Evolutionary conservation across 2,113 vertebrate species (phyloP).

Genomic region (Falcunculus frontatus): DNA sequence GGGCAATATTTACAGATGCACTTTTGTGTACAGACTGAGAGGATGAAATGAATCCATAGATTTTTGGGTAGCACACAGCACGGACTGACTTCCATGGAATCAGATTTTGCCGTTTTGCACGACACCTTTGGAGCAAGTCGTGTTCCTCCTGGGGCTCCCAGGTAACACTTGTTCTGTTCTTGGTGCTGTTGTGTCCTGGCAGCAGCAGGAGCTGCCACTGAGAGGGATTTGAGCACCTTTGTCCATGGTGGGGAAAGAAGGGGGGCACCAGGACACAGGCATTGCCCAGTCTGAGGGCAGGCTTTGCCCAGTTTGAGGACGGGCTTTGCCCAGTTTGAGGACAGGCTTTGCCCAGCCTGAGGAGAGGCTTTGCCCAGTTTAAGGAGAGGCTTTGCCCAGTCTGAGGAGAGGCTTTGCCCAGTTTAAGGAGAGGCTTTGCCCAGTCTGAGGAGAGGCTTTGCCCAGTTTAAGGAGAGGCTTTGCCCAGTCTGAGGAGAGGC

Average conservation of each 20-base stretch:
- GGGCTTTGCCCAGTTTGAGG: neutral
- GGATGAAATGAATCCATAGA: neutral
- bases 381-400: rapidly evolving
- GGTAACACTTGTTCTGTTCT: neutral
- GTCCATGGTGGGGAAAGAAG: neutral
- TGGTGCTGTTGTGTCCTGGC: neutral
- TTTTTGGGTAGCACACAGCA: neutral
- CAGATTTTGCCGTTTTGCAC: neutral
- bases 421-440: too few relatives aligned
- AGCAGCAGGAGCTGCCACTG: neutral
- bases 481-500: rapidly evolving
- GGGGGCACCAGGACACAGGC: neutral
- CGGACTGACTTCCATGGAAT: neutral
- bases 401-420: too few relatives aligned
- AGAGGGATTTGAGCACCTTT: neutral
- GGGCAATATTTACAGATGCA: neutral
- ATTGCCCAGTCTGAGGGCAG: rapidly evolving
- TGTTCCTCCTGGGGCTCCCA: rapidly evolving
- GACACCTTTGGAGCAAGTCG: neutral
- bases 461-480: rapidly evolving
- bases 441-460: rapidly evolving
- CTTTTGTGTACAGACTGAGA: neutral
- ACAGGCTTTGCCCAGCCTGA: rapidly evolving
- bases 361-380: too few relatives aligned
- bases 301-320: neutral